Percentiles rank a stretch among this genome's conserved stretches.
Evolutionary conservation across 1,140 invertebrate genomes (phyloP).

Genomic region (Neodiprion virginianus): DNA sequence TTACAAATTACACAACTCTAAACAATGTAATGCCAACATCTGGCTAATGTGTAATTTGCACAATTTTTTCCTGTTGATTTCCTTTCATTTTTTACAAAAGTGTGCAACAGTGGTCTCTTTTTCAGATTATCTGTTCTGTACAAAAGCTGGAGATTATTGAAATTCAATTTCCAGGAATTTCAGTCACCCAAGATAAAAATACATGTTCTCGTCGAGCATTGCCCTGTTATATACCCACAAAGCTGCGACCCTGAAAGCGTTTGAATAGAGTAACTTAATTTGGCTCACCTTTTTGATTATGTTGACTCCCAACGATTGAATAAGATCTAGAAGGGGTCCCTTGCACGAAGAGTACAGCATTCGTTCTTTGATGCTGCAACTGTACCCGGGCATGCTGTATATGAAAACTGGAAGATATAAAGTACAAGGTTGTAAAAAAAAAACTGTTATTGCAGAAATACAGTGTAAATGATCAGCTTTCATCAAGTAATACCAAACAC

Average conservation of each 20-base stretch:
- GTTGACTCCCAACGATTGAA: constrained; percentile 79
- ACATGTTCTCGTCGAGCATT: too few species aligned
- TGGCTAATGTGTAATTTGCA: too few species aligned
- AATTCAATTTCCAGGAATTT: too few species aligned
- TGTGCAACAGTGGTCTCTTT: too few species aligned
- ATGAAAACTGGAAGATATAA: constrained; percentile 84
- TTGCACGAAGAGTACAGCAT: constrained; percentile 99
- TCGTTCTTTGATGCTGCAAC: constrained; percentile 91
- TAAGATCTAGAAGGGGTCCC: constrained; percentile 81
- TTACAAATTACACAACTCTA: too few species aligned
- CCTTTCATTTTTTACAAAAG: too few species aligned
- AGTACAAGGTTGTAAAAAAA: constrained; percentile 30
- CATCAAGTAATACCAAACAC: too few species aligned
- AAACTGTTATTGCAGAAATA: constrained; percentile 15
- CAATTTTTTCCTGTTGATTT: too few species aligned
- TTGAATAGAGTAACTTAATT: constrained; percentile 10
- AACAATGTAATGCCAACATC: too few species aligned
- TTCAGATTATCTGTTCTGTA: too few species aligned
- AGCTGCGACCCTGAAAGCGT: constrained; percentile 10
- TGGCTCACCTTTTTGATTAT: constrained; percentile 81
- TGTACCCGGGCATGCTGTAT: constrained; percentile 97
- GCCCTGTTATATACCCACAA: not conserved
- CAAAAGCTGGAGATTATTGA: too few species aligned
- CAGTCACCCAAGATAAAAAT: too few species aligned
- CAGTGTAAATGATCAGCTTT: constrained; percentile 23